Conservation (phyloP, 2,797 vertebrate genomes). For the Accipiter superciliosus region DNA sequence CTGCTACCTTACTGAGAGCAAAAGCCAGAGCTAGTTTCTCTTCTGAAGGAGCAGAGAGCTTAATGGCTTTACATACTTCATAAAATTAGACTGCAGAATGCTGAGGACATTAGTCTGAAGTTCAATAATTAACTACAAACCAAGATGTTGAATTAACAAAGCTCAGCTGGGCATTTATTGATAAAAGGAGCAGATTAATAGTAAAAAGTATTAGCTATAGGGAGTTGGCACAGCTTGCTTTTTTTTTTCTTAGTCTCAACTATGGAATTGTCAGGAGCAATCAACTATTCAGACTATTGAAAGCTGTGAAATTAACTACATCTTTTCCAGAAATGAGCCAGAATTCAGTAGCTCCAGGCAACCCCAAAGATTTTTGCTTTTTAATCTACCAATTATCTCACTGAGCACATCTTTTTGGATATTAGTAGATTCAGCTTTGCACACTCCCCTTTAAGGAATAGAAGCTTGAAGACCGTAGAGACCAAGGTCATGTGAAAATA, state of each 20-base stretch:
- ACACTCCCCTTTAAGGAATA: neutral
- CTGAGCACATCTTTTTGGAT: neutral
- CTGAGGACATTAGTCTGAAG: neutral
- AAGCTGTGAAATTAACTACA: neutral
- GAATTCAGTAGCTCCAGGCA: conserved; percentile 8
- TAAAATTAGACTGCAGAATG: conserved; percentile 10
- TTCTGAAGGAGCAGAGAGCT: neutral
- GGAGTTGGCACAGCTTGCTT: neutral
- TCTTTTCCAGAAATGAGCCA: neutral
- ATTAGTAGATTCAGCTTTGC: neutral
- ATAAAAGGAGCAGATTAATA: conserved; percentile 14
- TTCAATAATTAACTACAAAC: conserved; percentile 1
- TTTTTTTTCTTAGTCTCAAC: neutral
- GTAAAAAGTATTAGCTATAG: neutral
- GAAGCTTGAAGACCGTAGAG: neutral
- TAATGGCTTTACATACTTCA: neutral
- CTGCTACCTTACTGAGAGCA: neutral
- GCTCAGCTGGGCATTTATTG: neutral
- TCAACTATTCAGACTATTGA: neutral
- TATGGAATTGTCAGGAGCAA: neutral
- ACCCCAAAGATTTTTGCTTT: neutral
- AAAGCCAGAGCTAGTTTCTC: neutral
- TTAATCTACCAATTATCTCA: neutral
- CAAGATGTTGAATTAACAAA: conserved; percentile 5
- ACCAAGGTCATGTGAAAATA: neutral